These are phyloP conservation scores for Ochropleura leucogaster DNA, from an alignment of 2,888 invertebrate genomes.

Conservation along the genomic window DNA sequence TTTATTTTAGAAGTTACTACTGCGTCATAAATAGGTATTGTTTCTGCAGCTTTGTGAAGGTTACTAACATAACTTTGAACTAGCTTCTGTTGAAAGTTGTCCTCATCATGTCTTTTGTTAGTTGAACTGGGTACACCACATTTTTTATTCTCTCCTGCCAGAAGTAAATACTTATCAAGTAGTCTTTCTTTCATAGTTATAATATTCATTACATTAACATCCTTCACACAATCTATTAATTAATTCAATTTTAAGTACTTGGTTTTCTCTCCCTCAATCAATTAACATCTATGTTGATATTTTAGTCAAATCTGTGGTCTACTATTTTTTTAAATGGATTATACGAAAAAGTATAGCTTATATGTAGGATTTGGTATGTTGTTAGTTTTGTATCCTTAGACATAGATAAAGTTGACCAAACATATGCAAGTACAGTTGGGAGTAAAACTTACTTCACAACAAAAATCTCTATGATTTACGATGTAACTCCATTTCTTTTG, in stretches of 20 bases:
- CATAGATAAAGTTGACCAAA: no score
- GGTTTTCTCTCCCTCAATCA: background rate
- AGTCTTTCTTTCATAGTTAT: background rate
- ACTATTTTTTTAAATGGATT: background rate
- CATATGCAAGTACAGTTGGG: no score
- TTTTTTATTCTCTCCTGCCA: no score
- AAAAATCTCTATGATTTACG: slow-evolving; percentile 4
- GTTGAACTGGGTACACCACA: background rate
- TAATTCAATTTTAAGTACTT: background rate
- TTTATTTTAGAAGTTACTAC: slow-evolving; percentile 23
- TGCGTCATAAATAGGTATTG: background rate
- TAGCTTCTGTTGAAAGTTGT: background rate
- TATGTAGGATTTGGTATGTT: background rate
- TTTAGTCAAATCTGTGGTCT: background rate
- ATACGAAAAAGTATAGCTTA: no score
- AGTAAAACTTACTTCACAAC: background rate
- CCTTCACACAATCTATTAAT: background rate
- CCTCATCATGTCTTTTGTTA: background rate
- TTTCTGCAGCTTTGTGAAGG: background rate
- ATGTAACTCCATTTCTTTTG: slow-evolving; percentile 2
- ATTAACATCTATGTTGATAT: background rate
- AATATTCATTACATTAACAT: background rate
- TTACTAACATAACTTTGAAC: no score
- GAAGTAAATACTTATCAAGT: background rate
- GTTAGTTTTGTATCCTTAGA: background rate